Conservation (phyloP, 1,140 invertebrate species). For the Trichonephila clavata region DNA sequence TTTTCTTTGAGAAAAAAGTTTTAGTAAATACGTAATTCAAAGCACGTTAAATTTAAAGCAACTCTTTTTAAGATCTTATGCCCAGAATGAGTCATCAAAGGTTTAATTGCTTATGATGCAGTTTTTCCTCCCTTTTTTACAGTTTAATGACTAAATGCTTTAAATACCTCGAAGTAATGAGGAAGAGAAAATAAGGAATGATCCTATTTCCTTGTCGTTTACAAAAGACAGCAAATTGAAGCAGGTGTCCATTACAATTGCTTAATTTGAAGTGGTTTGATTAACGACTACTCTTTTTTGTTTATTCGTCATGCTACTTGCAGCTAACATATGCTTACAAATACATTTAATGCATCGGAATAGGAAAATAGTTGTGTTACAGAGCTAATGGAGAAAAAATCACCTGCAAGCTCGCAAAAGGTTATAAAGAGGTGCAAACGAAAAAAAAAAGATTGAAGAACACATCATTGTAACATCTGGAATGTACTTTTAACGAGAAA, state of each 20-base stretch:
- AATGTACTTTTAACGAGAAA: constrained; percentile 70
- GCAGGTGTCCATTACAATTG: constrained; percentile 20
- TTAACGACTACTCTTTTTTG: constrained; percentile 17
- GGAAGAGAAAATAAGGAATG: too few relatives aligned
- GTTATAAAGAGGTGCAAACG: constrained; percentile 39
- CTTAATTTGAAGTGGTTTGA: constrained; percentile 44
- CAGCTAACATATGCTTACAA: constrained; percentile 32
- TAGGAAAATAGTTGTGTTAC: neutral
- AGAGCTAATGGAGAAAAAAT: constrained; percentile 56
- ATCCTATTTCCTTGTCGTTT: neutral
- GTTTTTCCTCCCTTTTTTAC: too few relatives aligned
- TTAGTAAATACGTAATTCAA: too few relatives aligned
- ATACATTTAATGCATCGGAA: constrained; percentile 58
- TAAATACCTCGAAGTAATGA: too few relatives aligned
- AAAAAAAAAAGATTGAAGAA: constrained; percentile 47
- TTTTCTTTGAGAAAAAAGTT: too few relatives aligned
- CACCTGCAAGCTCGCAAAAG: constrained; percentile 28
- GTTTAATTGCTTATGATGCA: too few relatives aligned
- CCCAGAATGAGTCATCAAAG: too few relatives aligned
- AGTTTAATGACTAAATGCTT: too few relatives aligned
- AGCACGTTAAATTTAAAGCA: too few relatives aligned
- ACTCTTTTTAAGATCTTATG: too few relatives aligned
- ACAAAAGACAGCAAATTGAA: neutral
- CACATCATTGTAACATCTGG: constrained; percentile 68
- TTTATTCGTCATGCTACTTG: neutral